Conservation (phyloP, 2,888 invertebrate species). For the Xylota segnis region DNA sequence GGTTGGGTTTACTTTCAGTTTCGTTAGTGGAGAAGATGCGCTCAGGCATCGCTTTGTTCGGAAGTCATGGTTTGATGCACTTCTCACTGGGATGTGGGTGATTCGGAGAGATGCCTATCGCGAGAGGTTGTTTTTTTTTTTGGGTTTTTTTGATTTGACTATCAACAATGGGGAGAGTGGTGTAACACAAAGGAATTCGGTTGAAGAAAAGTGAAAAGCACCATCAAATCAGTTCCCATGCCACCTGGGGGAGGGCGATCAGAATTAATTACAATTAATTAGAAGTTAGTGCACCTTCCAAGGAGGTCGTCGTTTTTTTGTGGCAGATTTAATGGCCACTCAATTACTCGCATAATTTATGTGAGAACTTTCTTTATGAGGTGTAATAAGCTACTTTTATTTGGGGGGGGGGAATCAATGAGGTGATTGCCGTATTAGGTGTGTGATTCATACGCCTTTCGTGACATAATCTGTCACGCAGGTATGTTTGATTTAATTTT, state of each 20-base stretch:
- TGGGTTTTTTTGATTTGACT: constrained; percentile 15
- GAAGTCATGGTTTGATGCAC: constrained; percentile 41
- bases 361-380: constrained; percentile 33
- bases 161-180: not conserved
- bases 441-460: not conserved
- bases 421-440: not conserved
- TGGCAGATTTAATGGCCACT: constrained; percentile 13
- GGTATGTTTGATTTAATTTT: too few species aligned
- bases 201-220: constrained; percentile 52
- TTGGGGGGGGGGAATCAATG: not conserved
- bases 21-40: constrained; percentile 6
- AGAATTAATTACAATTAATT: constrained; percentile 62
- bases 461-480: constrained; percentile 1
- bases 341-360: constrained; percentile 34
- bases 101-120: constrained; percentile 36
- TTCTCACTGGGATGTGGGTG: constrained; percentile 12
- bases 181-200: not conserved
- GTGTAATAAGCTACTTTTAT: not conserved
- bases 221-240: constrained; percentile 33
- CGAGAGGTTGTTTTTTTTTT: constrained; percentile 11
- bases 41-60: not conserved
- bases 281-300: constrained; percentile 23
- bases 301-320: not conserved
- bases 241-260: not conserved
- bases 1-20: constrained; percentile 24